phyloP scores from a whole-genome alignment of 2,888 invertebrate species.

The Phalangium opilio region DNA sequence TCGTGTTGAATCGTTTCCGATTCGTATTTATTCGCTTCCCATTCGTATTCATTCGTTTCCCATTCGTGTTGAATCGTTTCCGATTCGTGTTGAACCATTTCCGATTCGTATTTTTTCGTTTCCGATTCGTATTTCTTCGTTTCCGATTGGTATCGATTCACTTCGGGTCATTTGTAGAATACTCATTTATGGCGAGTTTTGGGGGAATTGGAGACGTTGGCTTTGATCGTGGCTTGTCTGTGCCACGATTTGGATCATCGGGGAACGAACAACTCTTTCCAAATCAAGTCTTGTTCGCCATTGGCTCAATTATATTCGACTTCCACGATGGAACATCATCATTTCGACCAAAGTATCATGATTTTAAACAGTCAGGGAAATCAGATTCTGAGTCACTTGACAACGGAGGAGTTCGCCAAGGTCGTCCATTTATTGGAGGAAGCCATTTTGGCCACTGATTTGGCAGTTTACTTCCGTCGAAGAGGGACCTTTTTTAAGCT shows the following conservation, averaged over 20 bases:
- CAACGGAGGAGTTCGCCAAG: slow-evolving; percentile 76
- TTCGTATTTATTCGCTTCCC: no score
- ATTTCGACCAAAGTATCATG: slow-evolving; percentile 93
- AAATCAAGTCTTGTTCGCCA: slow-evolving; percentile 88
- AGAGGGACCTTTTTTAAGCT: slow-evolving; percentile 67
- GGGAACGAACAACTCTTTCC: slow-evolving; percentile 94
- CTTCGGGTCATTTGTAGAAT: no score
- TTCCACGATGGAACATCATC: slow-evolving; percentile 93
- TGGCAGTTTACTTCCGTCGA: slow-evolving; percentile 85
- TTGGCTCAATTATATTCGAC: slow-evolving; percentile 80
- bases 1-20: no score
- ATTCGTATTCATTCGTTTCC: no score
- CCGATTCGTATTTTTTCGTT: no score
- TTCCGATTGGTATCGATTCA: no score
- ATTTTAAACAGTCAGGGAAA: slow-evolving; percentile 85
- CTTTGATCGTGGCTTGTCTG: slow-evolving; percentile 77
- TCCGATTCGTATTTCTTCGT: no score
- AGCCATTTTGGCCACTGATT: slow-evolving; percentile 82
- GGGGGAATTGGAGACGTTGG: slow-evolving; percentile 78
- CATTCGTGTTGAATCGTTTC: no score
- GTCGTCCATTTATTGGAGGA: slow-evolving; percentile 83
- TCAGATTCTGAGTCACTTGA: slow-evolving; percentile 72
- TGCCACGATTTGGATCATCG: slow-evolving; percentile 91
- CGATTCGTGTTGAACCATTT: no score
- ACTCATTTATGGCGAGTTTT: slow-evolving; percentile 87